Conservation (phyloP, 2,888 invertebrate species). For the Eupithecia subfuscata region DNA sequence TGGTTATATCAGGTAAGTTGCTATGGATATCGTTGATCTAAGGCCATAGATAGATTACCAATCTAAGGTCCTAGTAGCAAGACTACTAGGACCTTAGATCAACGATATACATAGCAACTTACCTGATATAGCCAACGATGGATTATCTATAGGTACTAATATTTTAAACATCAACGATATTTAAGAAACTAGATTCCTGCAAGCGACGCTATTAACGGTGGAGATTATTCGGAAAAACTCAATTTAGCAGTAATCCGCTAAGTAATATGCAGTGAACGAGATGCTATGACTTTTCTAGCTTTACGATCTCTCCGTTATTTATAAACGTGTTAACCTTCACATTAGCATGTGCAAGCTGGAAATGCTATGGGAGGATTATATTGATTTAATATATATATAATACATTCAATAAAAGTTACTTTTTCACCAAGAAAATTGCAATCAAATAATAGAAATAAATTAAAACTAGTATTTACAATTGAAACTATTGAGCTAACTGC, state of each 20-base stretch:
- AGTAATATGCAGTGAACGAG: neutral
- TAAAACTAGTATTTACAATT: no score
- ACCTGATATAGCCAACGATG: no score
- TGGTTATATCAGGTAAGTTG: no score
- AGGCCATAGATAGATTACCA: neutral
- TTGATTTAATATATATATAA: neutral
- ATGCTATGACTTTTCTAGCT: constrained; percentile 2
- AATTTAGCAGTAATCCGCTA: neutral
- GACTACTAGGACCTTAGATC: no score
- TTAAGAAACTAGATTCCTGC: neutral
- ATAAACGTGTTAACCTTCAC: neutral
- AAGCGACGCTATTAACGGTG: neutral
- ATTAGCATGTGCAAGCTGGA: neutral
- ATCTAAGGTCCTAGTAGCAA: no score
- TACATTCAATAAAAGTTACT: no score
- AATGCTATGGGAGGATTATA: neutral
- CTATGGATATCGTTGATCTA: neutral
- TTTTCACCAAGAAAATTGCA: no score
- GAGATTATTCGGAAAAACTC: neutral
- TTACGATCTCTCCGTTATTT: constrained; percentile 3
- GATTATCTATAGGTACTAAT: no score
- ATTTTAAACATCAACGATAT: no score
- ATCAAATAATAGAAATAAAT: no score
- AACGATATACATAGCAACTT: no score
- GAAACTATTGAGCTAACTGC: no score